Evolutionary conservation across 2,797 vertebrate species (phyloP).

Genomic region (Synaphobranchus kaupii): DNA sequence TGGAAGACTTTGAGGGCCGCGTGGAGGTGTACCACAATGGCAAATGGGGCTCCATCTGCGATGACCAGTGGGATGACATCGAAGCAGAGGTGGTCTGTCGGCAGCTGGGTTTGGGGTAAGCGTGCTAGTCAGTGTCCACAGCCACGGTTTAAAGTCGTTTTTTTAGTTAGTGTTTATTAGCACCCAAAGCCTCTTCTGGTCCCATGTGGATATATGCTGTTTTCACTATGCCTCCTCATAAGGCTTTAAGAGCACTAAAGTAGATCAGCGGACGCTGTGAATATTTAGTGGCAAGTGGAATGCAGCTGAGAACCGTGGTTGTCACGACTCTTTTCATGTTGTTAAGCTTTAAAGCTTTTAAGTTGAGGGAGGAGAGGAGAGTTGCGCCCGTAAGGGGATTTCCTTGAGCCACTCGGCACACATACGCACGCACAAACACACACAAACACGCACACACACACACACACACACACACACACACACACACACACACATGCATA

Average conservation of each 20-base stretch:
- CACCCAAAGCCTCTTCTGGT: not conserved
- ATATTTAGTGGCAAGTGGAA: slow-evolving; percentile 38
- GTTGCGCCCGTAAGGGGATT: not conserved
- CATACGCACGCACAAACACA: slow-evolving; percentile 24
- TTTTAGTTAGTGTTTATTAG: not conserved
- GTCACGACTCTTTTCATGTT: slow-evolving; percentile 3
- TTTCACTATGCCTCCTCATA: slow-evolving; percentile 21
- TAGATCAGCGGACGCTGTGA: slow-evolving; percentile 42
- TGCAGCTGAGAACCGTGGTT: slow-evolving; percentile 17
- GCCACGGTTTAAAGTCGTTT: not conserved
- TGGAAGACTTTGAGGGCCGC: slow-evolving; percentile 72
- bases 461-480: not conserved
- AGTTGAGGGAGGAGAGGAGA: not conserved
- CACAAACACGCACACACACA: not conserved
- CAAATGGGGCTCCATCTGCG: slow-evolving; percentile 70
- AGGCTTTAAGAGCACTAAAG: slow-evolving; percentile 43
- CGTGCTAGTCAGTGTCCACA: not conserved
- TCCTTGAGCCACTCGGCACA: not conserved
- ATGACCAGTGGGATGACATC: slow-evolving; percentile 71
- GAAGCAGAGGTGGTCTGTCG: slow-evolving; percentile 74
- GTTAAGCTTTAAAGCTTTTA: not conserved
- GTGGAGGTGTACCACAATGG: slow-evolving; percentile 65
- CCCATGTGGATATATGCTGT: not conserved
- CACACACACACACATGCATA: not conserved
- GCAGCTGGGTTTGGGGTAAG: slow-evolving; percentile 71